phyloP scores from a whole-genome alignment of 2,888 invertebrate genomes.

The Diplolepis rosae region DNA sequence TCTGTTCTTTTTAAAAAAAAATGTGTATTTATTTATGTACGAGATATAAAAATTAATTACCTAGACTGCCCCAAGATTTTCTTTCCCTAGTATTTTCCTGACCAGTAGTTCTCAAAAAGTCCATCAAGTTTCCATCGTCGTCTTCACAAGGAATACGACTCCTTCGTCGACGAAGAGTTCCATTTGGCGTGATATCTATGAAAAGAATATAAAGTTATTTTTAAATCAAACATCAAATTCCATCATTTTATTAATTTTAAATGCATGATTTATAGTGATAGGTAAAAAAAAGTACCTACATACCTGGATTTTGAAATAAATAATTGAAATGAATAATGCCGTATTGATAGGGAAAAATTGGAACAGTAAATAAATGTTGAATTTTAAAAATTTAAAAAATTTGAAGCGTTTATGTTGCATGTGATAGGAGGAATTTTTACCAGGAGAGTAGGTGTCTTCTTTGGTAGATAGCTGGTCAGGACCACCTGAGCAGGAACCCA shows the following conservation, averaged over 20 bases:
- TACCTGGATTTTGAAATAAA: no score
- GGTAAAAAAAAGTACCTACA: no score
- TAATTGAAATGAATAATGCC: no score
- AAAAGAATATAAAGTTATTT: constrained; percentile 11
- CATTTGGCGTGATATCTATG: constrained; percentile 90
- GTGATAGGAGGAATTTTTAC: constrained; percentile 66
- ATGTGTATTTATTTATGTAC: no score
- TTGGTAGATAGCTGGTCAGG: constrained; percentile 71
- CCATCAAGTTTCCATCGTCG: constrained; percentile 90
- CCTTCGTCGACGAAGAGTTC: constrained; percentile 86
- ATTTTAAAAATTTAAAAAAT: no score
- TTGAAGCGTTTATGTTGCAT: no score
- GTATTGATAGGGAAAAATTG: no score
- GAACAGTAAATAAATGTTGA: no score
- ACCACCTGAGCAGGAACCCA: constrained; percentile 78
- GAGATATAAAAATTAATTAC: constrained; percentile 72
- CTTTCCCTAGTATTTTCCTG: constrained; percentile 85
- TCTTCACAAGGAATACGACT: constrained; percentile 88
- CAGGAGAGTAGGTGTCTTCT: constrained; percentile 77
- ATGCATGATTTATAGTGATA: no score
- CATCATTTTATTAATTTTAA: no score
- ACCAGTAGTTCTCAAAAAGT: constrained; percentile 86
- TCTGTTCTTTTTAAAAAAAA: no score
- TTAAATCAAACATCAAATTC: no score
- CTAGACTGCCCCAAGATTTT: constrained; percentile 89